Base-by-base conservation (phyloP, 2,797 vertebrate species). In the Gephyroberyx darwinii region DNA sequence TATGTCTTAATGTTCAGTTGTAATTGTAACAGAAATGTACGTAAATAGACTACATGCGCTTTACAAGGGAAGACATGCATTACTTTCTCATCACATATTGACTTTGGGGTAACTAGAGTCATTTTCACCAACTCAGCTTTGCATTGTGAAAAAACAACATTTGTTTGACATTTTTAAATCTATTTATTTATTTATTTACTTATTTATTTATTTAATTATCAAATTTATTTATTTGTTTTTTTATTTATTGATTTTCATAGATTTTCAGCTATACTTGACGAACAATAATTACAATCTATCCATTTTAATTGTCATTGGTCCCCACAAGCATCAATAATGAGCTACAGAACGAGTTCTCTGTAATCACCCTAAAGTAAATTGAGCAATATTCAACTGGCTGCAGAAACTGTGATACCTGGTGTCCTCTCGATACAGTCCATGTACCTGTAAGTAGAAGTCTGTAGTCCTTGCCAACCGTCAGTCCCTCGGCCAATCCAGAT, bases 331-430 rank as follows among this genome's bases (percentile, higher is more conserved):
- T 84, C 65, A 83, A 85, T 87, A 88, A 83, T 62, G 68, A 84
- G 58, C 67, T 79, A 81, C 75, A 82, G 81, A 77, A 79, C 56
- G 58, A 85, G 37, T 81, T 83, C 67, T 88, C 74, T 84, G 70
- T 85, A 77, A 86, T 81, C 77, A 78, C 80, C 80, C 70, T 56
- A 70, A 66, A 83, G 68, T 74, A 83, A 81, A 81, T 84, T 73
- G 80, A 93, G 93, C 93, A 94, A 95, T 95, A 95, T 88, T 88
- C 56, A 79, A 91, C 80, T 83, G 90, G 91, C 92, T 92, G 85
- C 82, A 87, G 80, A 93, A 92, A 94, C 93, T 93, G 93, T 93
- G 93, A 94, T 86, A 79, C 81, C 80, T 86, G 80, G 81, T 89
- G 90, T 91, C 83, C 74, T 84, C 81, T 85, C 60, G 5, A 80